Evolutionary conservation across 2,113 vertebrate species (phyloP), one percentile per base, ranked within the genome.

Genomic region (Todiramphus saurophagus): DNA sequence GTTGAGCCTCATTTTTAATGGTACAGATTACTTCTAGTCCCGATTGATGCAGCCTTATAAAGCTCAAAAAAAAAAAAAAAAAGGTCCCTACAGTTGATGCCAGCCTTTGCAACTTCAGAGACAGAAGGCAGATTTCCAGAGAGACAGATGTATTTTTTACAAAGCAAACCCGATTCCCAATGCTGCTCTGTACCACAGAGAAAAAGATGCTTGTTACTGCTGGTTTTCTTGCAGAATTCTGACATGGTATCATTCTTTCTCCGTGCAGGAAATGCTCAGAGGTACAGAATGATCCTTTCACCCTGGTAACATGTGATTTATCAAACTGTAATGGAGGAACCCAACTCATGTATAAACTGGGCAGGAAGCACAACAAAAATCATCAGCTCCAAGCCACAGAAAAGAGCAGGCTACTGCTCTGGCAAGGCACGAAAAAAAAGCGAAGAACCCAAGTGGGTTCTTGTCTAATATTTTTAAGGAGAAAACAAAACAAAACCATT

Each of bases 221-320:
- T 9, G 30, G 76, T 16, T 83, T 90, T 88, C 83, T 63, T 44
- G 72, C 44, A 74, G 50, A 21, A 24, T 90, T 87, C 50, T 76
- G 63, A 77, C 67, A 70, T 4, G 5, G 16, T 21, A 73, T 17
- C 9, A 8, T 8, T n/a, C 28, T 51, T 83, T 89, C 63, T 19
- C 60, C 53, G 16, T 50, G 19, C 59, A 81, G 89, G 64, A 82
- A 83, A 33, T 39, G 23, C 69, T 95, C 46, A 3, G 41, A 90
- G 86, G 86, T 86, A 94, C n/a, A 74, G 83, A 94, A 78, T 0
- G 4, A 90, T 81, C 75, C 6, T 58, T 97, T 84, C 13, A 13
- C 60, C 51, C 87, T 55, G 43, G 59, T 55, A 93, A 64, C 37
- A 10, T 60, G 44, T 46, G 46, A 77, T 93, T 93, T 90, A 86